Base-by-base conservation (phyloP, 2,797 vertebrate genomes). In the Taeniopygia guttata region DNA sequence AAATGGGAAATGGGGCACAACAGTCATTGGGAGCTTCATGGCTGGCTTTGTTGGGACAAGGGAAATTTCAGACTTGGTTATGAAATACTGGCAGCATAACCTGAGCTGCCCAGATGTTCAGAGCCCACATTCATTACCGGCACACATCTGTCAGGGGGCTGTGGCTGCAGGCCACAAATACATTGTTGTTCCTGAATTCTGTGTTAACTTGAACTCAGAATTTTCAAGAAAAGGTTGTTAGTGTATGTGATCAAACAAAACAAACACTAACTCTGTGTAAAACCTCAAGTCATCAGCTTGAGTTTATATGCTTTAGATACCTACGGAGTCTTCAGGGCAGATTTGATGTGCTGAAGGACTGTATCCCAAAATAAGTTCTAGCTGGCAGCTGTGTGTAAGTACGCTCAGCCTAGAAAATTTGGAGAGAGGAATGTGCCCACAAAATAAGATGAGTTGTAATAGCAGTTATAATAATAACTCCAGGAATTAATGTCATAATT, bases 61-160 rank as follows among this genome's bases (percentile, higher is more conserved):
- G 64, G 29, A 43, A 60, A 54, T 92, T 80, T 79, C 42, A 76
- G 51, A 54, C 34, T 46, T 42, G 36, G 5, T 52, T 87, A 11
- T 62, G 15, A 85, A 92, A 58, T 32, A 36, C 27, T 22, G 52
- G 14, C 48, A 63, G 9, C 13, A 5, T 36, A 58, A 36, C 26
- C 42, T 26, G 66, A 74, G n/a, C 46, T 81, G 23, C 46, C 15
- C 52, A 59, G 69, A 21, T 36, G 21, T 42, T 70, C 43, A 9
- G 36, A 80, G 27, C 34, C 49, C 56, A n/a, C 3, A 2, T 59
- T 54, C 20, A 4, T 59, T 55, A 51, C 49, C 56, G 34, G 29
- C 0, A 0, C 19, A 2, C 2, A 2, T 45, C 36, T 87, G 34
- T 48, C 0, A 1, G 36, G 29, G 63, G 15, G 12, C 46, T 2